These are phyloP conservation scores for Conger conger DNA, from an alignment of 2,113 vertebrate species.

Conservation along the genomic window DNA sequence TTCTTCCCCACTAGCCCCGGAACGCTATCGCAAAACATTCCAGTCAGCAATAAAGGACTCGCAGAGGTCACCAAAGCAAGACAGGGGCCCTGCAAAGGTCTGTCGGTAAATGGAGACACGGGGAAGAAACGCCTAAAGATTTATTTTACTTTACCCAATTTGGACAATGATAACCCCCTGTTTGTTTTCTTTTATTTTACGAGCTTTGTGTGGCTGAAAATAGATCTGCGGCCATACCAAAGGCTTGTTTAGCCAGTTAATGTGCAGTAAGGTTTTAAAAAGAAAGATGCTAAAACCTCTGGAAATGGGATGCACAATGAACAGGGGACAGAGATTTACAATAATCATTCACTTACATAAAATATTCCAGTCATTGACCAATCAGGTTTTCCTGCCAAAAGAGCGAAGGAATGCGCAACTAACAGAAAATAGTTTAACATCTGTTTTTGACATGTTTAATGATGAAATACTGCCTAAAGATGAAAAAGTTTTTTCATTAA, in stretches of 20 bases:
- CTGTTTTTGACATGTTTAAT: no score
- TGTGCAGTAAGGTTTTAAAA: neutral
- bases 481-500: no score
- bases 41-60: conserved; percentile 19
- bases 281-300: neutral
- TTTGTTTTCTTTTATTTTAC: neutral
- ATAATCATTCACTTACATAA: no score
- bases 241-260: neutral
- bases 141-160: neutral
- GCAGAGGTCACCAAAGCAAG: conserved; percentile 20
- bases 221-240: neutral
- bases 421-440: no score
- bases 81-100: neutral
- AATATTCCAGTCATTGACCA: no score
- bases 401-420: no score
- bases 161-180: conserved; percentile 2
- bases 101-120: neutral
- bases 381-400: no score
- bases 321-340: no score
- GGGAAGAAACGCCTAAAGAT: neutral
- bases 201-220: neutral
- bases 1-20: neutral
- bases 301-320: neutral
- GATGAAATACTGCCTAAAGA: no score
- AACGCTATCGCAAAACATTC: conserved; percentile 14